These are phyloP conservation scores for Pentalonia nigronervosa DNA, from an alignment of 1,140 invertebrate genomes.

Conservation along the genomic window DNA sequence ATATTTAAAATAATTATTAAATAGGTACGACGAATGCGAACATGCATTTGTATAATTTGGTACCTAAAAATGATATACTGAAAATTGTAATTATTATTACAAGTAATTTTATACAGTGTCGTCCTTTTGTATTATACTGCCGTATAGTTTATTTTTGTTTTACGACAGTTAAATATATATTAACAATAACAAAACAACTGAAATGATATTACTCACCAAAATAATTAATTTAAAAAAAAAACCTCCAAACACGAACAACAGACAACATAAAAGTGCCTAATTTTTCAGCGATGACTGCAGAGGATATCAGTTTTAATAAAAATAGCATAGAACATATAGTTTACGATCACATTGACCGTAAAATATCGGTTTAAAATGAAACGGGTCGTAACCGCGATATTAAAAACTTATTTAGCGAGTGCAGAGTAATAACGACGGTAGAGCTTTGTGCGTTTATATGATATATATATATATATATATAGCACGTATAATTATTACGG, in stretches of 20 bases:
- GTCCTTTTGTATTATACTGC: too few relatives aligned
- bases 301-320: not conserved
- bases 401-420: conserved; percentile 29
- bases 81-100: too few relatives aligned
- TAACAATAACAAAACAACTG: not conserved
- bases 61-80: too few relatives aligned
- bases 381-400: conserved; percentile 6
- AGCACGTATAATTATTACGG: not conserved
- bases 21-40: not conserved
- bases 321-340: not conserved
- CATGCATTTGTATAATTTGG: not conserved
- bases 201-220: not conserved
- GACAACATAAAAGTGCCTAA: not conserved
- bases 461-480: not conserved
- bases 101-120: too few relatives aligned
- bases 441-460: not conserved
- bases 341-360: not conserved
- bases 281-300: not conserved
- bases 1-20: too few relatives aligned
- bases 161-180: too few relatives aligned
- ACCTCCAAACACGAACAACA: not conserved
- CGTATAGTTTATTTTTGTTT: too few relatives aligned
- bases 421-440: not conserved
- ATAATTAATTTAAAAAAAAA: not conserved
- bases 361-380: conserved; percentile 8